Base-by-base conservation (phyloP, 2,113 vertebrate species). In the Helogale parvula region DNA sequence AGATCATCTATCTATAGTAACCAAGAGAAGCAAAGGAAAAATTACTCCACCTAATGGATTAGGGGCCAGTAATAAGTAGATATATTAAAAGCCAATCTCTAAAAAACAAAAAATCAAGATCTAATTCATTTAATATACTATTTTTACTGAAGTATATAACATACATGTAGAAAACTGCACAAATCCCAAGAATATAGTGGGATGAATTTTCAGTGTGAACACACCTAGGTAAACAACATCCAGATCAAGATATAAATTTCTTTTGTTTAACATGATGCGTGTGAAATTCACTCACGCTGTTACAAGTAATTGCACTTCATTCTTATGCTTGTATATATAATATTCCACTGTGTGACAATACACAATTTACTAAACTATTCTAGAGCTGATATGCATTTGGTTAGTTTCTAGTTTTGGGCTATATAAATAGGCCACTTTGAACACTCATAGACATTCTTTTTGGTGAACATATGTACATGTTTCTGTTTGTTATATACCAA, bases 51-150 rank as follows among this genome's bases (percentile, higher is more conserved):
- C 41, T 79, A 92, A n/a, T 41, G 13, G 83, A 52, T 19, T 66
- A 82, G 45, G 16, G n/a, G 25, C 45, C 8, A 31, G 27, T 50
- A 77, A 86, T 27, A 68, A 35, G 57, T 7, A 76, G 79, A 63
- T 41, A 90, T 3, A 88, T 21, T 38, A 72, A 88, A 80, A 86
- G 74, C n/a, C 38, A 86, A 81, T 52, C 41, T 82, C 81, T 69
- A 13, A 76, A 90, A 97, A 87, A 45, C 45, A 85, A 89, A 69
- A 97, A 66, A 29, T 50, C 45, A 93, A 87, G 12, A 93, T n/a
- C 38, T 54, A 50, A 90, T 47, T 94, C 35, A 94, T 38, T 66
- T 35, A 87, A 29, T 66, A n/a, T 66, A 57, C 25, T 57, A 83
- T 87, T 41, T 84, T 47, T 57, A 83, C 63, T 66, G n/a, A 74